Evolutionary conservation across 2,113 vertebrate species (phyloP).

Genomic region (Burhinus oedicnemus): DNA sequence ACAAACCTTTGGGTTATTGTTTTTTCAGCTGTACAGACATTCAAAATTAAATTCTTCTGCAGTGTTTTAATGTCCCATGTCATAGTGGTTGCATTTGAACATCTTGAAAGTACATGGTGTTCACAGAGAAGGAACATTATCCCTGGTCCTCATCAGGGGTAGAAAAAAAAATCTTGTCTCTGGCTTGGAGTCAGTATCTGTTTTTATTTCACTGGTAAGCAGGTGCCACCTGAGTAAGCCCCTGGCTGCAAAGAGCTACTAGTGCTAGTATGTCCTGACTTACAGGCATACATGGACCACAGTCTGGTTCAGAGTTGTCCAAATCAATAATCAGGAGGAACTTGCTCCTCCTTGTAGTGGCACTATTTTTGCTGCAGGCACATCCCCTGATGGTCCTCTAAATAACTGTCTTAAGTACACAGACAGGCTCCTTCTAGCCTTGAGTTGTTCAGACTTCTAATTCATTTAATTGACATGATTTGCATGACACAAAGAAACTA

Average conservation of each 20-base stretch:
- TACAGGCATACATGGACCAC: not conserved
- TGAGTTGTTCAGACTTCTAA: not conserved
- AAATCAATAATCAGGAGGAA: not conserved
- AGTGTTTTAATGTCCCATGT: not conserved
- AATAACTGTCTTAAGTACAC: not conserved
- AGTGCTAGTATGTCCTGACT: not conserved
- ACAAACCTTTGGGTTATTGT: not conserved
- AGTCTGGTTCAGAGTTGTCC: not conserved
- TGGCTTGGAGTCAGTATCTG: not conserved
- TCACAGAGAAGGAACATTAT: not conserved
- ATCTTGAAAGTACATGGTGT: not conserved
- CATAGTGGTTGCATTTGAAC: not conserved
- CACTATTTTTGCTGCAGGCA: not conserved
- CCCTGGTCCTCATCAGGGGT: not conserved
- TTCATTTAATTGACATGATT: constrained; percentile 13
- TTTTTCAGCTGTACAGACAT: not conserved
- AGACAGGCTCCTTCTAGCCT: not conserved
- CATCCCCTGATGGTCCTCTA: not conserved
- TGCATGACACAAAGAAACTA: not conserved
- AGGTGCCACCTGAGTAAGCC: not conserved
- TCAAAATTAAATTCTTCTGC: not conserved
- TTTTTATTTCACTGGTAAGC: not conserved
- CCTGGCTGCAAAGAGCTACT: not conserved
- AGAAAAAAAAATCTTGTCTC: not conserved
- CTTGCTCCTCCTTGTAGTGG: not conserved